These are phyloP conservation scores for Gymnobelideus leadbeateri DNA, from an alignment of 2,113 vertebrate genomes.

Conservation along the genomic window DNA sequence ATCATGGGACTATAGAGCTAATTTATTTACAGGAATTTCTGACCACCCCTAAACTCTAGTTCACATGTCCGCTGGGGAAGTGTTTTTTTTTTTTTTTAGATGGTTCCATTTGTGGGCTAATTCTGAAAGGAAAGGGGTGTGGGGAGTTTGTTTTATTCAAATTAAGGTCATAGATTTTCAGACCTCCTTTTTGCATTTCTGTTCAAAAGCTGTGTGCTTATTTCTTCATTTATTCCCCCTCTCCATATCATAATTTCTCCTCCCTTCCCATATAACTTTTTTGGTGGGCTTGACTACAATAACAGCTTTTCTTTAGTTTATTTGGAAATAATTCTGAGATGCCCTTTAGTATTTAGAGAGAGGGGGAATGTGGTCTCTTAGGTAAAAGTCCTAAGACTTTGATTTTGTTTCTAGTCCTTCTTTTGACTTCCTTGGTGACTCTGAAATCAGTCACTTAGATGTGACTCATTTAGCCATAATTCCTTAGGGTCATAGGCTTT, in stretches of 20 bases:
- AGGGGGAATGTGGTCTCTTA: conserved; percentile 20
- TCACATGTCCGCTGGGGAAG: conserved; percentile 58
- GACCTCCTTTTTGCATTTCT: conserved; percentile 36
- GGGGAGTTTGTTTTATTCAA: conserved; percentile 48
- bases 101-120: conserved; percentile 48
- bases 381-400: neutral
- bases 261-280: neutral
- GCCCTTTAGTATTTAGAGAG: neutral
- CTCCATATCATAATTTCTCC: neutral
- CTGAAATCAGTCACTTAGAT: neutral
- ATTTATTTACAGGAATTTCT: conserved; percentile 9
- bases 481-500: neutral
- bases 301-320: conserved; percentile 47
- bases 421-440: neutral
- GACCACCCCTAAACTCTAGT: conserved; percentile 35
- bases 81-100: conserved; percentile 44
- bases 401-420: neutral
- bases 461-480: neutral
- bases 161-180: conserved; percentile 42
- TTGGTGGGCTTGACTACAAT: neutral
- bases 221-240: neutral
- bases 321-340: conserved; percentile 50
- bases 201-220: conserved; percentile 34
- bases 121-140: conserved; percentile 53
- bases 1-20: conserved; percentile 25